phyloP scores from a whole-genome alignment of 2,113 vertebrate species.

The Talpa occidentalis region DNA sequence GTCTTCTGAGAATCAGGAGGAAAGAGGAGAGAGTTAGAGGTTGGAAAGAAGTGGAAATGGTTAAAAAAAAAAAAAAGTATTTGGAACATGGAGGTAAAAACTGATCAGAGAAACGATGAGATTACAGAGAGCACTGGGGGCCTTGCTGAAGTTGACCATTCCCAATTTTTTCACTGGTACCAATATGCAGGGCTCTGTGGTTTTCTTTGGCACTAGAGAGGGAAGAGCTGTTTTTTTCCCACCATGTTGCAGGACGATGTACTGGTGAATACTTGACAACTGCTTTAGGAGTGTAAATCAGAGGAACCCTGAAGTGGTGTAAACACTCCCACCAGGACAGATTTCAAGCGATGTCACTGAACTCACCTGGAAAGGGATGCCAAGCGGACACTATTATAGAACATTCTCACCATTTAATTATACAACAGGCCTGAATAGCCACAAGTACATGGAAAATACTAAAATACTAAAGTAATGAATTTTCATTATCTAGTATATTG shows the following conservation, averaged over 20 bases:
- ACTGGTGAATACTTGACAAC: not conserved
- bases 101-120: not conserved
- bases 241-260: not conserved
- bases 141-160: not conserved
- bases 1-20: not conserved
- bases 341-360: not conserved
- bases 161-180: not conserved
- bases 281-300: not conserved
- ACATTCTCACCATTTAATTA: not conserved
- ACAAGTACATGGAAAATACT: not conserved
- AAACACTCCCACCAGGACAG: not conserved
- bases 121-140: not conserved
- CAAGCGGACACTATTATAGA: not conserved
- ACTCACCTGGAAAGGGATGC: not conserved
- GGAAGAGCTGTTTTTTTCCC: not conserved
- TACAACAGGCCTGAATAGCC: not conserved
- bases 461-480: not conserved
- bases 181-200: not conserved
- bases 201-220: not conserved
- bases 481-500: constrained; percentile 8
- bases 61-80: not conserved
- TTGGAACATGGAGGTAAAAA: not conserved
- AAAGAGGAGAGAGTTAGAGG: not conserved
- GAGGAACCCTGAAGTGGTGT: not conserved
- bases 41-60: not conserved